Evolutionary conservation across 2,113 vertebrate species (phyloP).

Genomic region (Illadopsis cleaveri): DNA sequence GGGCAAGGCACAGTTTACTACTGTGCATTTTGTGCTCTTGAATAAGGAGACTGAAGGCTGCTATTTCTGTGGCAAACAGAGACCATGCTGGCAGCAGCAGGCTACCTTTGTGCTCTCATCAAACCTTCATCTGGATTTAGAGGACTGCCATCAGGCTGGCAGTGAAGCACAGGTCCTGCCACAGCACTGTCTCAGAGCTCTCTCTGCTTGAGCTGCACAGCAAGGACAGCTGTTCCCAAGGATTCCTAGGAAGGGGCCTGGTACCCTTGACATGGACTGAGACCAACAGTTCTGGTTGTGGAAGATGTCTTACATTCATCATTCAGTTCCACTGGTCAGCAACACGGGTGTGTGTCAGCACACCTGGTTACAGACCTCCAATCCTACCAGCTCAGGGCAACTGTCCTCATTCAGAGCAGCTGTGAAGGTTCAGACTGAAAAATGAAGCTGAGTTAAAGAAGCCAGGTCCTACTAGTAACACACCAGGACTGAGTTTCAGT

Average conservation of each 20-base stretch:
- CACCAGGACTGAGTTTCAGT: background rate
- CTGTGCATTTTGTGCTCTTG: background rate
- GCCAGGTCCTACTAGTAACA: background rate
- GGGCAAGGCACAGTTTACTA: background rate
- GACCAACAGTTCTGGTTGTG: rapidly evolving
- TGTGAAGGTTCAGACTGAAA: background rate
- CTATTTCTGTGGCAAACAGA: background rate
- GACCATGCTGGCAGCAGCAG: background rate
- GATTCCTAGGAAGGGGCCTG: background rate
- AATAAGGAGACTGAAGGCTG: background rate
- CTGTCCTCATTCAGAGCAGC: background rate
- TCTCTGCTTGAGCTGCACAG: background rate
- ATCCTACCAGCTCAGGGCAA: background rate
- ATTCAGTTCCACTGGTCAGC: background rate
- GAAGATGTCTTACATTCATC: background rate
- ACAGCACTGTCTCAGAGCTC: background rate
- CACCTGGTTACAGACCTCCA: background rate
- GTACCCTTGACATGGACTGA: background rate
- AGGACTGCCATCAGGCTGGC: background rate
- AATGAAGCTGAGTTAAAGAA: background rate
- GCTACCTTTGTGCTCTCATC: background rate
- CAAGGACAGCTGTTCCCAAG: rapidly evolving
- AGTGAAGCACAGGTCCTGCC: background rate
- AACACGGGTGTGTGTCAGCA: background rate
- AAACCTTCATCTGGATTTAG: background rate